These are phyloP conservation scores for Loriculus beryllinus DNA, from an alignment of 2,797 vertebrate species.

Conservation along the genomic window DNA sequence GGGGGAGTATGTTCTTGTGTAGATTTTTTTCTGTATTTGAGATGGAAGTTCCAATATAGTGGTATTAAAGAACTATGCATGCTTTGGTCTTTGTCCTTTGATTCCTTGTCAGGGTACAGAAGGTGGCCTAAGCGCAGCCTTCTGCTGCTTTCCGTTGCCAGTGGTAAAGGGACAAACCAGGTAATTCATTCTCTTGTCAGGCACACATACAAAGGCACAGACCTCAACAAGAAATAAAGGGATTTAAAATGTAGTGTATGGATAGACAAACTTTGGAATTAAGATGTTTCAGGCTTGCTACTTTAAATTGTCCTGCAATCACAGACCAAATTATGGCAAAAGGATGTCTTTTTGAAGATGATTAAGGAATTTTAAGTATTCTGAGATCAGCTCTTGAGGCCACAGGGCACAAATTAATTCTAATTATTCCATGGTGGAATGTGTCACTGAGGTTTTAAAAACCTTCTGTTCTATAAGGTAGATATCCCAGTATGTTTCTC, in stretches of 20 bases:
- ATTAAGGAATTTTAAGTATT: background rate
- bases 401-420: background rate
- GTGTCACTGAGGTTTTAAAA: slow-evolving; percentile 37
- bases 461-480: background rate
- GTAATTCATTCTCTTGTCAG: background rate
- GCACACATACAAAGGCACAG: background rate
- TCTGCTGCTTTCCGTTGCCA: background rate
- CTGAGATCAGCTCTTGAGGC: background rate
- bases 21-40: background rate
- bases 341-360: background rate
- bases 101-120: background rate
- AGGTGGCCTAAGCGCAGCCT: background rate
- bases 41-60: background rate
- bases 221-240: background rate
- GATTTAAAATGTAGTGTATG: background rate
- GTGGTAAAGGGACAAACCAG: background rate
- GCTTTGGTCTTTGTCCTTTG: background rate
- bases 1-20: background rate
- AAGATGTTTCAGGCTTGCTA: background rate
- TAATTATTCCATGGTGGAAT: slow-evolving; percentile 7
- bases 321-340: background rate
- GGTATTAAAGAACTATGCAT: background rate
- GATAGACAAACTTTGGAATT: background rate
- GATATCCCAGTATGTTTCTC: background rate
- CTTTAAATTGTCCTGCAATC: background rate